Base-by-base conservation (phyloP, 2,797 vertebrate genomes). In the Poeciliopsis gracilis region DNA sequence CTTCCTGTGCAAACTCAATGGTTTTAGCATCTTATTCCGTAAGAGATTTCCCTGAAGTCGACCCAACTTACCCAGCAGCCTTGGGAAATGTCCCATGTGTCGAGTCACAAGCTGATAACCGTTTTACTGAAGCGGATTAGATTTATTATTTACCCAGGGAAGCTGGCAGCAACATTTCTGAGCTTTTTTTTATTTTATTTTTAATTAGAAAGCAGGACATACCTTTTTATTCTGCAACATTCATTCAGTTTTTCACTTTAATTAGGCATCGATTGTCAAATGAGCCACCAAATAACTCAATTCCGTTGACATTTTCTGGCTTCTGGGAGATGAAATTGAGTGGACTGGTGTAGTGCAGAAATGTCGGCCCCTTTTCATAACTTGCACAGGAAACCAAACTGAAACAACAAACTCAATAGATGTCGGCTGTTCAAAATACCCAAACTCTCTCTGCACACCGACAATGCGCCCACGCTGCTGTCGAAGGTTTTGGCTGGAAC, bases 401-500 rank as follows among this genome's bases (percentile, higher is more conserved):
- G n/a, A 30, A 61, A 61, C n/a, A 11, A 41, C 18, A 38, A 18
- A 67, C 11, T 67, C 36, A 25, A 25, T 67, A 23, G 20, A 25
- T 18, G 61, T 67, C 36, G 10, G 63, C 25, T 23, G 20, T 67
- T 41, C 36, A 38, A 66, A 13, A 38, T 23, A 20, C 7, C 59
- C 18, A 63, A 36, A 33, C 16, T 36, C 13, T 16, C 2, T 36
- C 59, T 20, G 59, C 30, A 36, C 15, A 38, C 5, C 0, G 36
- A 38, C 36, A 38, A 38, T 5, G 36, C 36, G 0, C 1, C 38
- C 30, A 12, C 38, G 20, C 72, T 0, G 3, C 23, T 47, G 25
- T 33, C 53, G 61, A 72, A 2, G 18, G 20, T 36, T 73, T 66
- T 80, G 46, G 63, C 77, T 47, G 47, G 77, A 16, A 23, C 51